A percentile compares a stretch with the other conserved stretches of the same genome.
Conservation (phyloP, 2,888 invertebrate genomes). For the Theristus sp. region DNA sequence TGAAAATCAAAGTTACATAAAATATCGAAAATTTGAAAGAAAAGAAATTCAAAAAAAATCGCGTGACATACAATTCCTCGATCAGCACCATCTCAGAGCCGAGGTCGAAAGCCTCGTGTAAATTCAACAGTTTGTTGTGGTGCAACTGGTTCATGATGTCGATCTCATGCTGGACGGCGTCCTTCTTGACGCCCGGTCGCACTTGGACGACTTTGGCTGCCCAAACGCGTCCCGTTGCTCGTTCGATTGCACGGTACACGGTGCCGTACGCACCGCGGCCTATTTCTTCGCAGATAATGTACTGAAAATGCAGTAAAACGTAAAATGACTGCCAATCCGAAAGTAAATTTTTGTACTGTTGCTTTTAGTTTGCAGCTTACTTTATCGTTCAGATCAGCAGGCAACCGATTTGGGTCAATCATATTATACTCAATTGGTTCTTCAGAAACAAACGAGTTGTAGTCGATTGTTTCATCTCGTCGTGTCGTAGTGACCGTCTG, state of each 20-base stretch:
- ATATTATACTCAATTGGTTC: conserved; percentile 13
- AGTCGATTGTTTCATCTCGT: conserved; percentile 10
- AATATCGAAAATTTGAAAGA: not conserved
- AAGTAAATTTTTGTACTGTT: not conserved
- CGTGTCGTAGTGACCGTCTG: too few species aligned
- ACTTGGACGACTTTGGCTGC: conserved; percentile 13
- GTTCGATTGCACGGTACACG: conserved; percentile 34
- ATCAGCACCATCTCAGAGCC: conserved; percentile 35
- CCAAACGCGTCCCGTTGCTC: conserved; percentile 26
- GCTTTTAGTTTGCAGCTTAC: not conserved
- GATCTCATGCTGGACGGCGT: conserved; percentile 32
- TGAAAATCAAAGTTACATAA: too few species aligned
- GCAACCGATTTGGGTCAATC: conserved; percentile 16
- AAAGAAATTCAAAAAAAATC: not conserved
- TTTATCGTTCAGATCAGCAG: conserved; percentile 15
- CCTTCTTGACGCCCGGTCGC: conserved; percentile 29
- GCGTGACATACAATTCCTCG: conserved; percentile 32
- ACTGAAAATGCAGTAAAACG: conserved; percentile 7
- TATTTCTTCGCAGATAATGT: conserved; percentile 19
- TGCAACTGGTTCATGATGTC: conserved; percentile 34
- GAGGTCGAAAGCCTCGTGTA: conserved; percentile 34
- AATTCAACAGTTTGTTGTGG: conserved; percentile 32
- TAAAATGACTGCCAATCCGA: not conserved
- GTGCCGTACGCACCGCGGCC: conserved; percentile 34
- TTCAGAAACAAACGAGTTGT: conserved; percentile 13